phyloP scores from a whole-genome alignment of 2,797 vertebrate genomes.

The Anabas testudineus region DNA sequence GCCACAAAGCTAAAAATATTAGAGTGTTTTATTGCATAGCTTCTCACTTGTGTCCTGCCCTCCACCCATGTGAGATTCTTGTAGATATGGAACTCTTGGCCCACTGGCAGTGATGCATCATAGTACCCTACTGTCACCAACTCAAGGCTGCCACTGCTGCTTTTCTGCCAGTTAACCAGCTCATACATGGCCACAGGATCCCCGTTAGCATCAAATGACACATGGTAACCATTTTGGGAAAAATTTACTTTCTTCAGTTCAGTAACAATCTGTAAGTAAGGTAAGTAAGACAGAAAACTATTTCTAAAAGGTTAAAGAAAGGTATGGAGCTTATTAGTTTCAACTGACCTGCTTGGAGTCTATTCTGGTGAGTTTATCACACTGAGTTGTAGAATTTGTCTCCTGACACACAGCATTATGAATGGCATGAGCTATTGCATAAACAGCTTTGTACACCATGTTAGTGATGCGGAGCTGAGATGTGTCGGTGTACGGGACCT shows the following conservation, averaged over 20 bases:
- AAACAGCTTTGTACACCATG: slow-evolving; percentile 83
- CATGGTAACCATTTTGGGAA: slow-evolving; percentile 71
- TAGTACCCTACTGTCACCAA: slow-evolving; percentile 79
- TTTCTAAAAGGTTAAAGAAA: too few species aligned
- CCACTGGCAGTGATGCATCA: slow-evolving; percentile 68
- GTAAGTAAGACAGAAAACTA: too few species aligned
- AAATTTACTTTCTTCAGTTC: slow-evolving; percentile 75
- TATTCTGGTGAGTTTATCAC: slow-evolving; percentile 55
- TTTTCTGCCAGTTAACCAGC: slow-evolving; percentile 81
- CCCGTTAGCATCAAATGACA: slow-evolving; percentile 82
- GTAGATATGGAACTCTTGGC: slow-evolving; percentile 68
- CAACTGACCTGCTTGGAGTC: slow-evolving; percentile 64
- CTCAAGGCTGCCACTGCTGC: slow-evolving; percentile 47
- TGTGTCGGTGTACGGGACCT: slow-evolving; percentile 72
- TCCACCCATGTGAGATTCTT: slow-evolving; percentile 70
- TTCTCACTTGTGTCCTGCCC: slow-evolving; percentile 54
- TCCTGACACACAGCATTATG: slow-evolving; percentile 69
- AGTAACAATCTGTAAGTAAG: slow-evolving; percentile 71
- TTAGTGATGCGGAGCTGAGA: slow-evolving; percentile 77
- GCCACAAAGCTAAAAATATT: too few species aligned
- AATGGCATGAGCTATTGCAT: slow-evolving; percentile 79
- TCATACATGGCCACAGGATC: slow-evolving; percentile 81
- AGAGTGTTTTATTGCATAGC: too few species aligned
- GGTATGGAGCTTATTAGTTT: too few species aligned
- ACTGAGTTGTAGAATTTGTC: slow-evolving; percentile 39